Conservation (phyloP, 2,888 invertebrate species). For the Saturnia pavonia region DNA sequence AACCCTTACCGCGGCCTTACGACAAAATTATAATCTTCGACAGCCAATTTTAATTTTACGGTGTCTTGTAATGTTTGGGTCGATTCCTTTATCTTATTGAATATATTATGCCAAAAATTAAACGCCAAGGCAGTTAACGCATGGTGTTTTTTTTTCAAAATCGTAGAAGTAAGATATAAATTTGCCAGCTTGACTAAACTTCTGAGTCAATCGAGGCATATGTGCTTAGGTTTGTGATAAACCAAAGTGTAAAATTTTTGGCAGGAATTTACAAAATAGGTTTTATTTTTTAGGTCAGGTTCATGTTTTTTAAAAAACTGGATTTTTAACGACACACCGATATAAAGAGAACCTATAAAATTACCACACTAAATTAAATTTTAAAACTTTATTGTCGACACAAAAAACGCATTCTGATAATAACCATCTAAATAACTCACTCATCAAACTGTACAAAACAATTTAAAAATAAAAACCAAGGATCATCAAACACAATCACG, state of each 20-base stretch:
- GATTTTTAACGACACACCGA: background rate
- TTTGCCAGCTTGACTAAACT: background rate
- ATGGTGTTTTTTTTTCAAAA: background rate
- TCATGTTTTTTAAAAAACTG: too few relatives aligned
- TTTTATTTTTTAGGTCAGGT: too few relatives aligned
- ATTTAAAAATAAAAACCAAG: constrained; percentile 20
- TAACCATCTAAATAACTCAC: constrained; percentile 51
- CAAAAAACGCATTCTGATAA: constrained; percentile 48
- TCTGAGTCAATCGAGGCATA: background rate
- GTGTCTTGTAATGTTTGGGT: constrained; percentile 12
- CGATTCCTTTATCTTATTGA: constrained; percentile 2
- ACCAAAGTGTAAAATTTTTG: too few relatives aligned
- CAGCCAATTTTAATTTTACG: constrained; percentile 13
- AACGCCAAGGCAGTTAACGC: background rate
- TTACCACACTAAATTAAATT: constrained; percentile 34
- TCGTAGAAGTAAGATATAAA: too few relatives aligned
- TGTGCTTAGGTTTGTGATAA: too few relatives aligned
- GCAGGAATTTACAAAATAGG: too few relatives aligned
- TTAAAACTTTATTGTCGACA: constrained; percentile 32
- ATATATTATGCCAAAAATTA: background rate
- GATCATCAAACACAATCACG: constrained; percentile 39
- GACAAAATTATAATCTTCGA: constrained; percentile 11
- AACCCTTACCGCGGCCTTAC: background rate
- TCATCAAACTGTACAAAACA: constrained; percentile 45
- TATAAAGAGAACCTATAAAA: constrained; percentile 34